Base-by-base conservation (phyloP, 2,797 vertebrate species). In the Myripristis murdjan region DNA sequence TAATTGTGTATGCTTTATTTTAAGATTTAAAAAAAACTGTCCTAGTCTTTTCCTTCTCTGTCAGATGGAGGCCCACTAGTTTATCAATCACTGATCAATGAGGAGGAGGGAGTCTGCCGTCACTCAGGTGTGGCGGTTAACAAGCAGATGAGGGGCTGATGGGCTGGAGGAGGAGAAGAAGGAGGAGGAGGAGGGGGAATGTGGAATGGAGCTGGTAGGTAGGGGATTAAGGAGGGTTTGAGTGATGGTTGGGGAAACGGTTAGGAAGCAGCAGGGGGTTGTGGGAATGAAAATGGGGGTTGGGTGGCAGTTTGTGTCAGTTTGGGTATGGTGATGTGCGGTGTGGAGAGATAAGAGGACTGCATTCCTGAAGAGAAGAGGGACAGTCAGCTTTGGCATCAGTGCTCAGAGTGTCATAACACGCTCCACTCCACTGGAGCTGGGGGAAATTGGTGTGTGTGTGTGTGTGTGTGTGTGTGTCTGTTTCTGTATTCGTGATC, bases 301-400 rank as follows among this genome's bases (percentile, higher is more conserved):
- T 77, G 75, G 81, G 61, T 41, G 55, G 41, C 2, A 63, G 35
- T 4, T 60, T 52, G 35, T 69, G 53, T 23, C 73, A 73, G 65
- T 75, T 60, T 67, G 76, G 57, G 47, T 69, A 66, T 23, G 46
- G 41, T 26, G 60, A 56, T 18, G 18, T 0, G 14, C n/a, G 77
- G 72, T 59, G 71, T 11, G 14, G 77, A 87, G 70, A 76, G 79
- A 85, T 76, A 80, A 83, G 61, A 83, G 73, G 23, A 44, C 31
- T 7, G 1, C 68, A 74, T 72, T 81, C 74, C 51, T 76, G 59
- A 75, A 43, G 39, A 53, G 69, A 79, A 69, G 66, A 69, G 57
- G 67, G 65, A 61, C 46, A 47, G 14, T 14, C 6, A 48, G 43
- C 59, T 60, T 18, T 20, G 20, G 26, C 83, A 86, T 89, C 77